phyloP scores from a whole-genome alignment of 2,113 vertebrate genomes.

The Grallaria varia region DNA sequence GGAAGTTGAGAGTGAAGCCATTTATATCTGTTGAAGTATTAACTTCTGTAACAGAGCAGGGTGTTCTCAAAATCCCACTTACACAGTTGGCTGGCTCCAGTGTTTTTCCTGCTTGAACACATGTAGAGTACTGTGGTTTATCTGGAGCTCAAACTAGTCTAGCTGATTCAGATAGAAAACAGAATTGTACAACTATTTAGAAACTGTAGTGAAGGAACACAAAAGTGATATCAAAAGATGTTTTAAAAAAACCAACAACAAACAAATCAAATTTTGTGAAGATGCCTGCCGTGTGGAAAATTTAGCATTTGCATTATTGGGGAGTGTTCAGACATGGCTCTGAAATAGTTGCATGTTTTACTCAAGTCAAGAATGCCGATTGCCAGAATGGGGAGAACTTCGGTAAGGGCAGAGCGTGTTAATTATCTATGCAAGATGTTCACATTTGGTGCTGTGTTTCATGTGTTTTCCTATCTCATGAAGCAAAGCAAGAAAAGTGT shows the following conservation, averaged over 20 bases:
- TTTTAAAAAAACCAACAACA: background rate
- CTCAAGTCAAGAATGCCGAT: background rate
- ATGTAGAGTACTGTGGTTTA: background rate
- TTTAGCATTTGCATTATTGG: background rate
- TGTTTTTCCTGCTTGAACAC: background rate
- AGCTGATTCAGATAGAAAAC: background rate
- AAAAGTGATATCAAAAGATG: background rate
- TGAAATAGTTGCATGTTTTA: background rate
- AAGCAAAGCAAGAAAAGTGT: background rate
- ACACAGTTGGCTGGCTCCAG: background rate
- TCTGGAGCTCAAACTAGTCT: background rate
- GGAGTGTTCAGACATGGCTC: background rate
- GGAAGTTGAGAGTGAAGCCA: background rate
- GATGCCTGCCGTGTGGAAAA: background rate
- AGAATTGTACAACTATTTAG: background rate
- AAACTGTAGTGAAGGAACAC: background rate
- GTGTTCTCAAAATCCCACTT: background rate
- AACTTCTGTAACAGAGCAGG: background rate
- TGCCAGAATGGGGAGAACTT: background rate
- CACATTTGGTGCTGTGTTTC: background rate
- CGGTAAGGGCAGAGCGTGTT: background rate
- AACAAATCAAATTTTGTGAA: background rate
- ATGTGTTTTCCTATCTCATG: background rate
- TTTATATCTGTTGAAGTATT: background rate
- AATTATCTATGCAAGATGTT: background rate